Evolutionary conservation across 2,888 invertebrate species (phyloP), one percentile per base, ranked within the genome.

Genomic region (Agrotis clavis): DNA sequence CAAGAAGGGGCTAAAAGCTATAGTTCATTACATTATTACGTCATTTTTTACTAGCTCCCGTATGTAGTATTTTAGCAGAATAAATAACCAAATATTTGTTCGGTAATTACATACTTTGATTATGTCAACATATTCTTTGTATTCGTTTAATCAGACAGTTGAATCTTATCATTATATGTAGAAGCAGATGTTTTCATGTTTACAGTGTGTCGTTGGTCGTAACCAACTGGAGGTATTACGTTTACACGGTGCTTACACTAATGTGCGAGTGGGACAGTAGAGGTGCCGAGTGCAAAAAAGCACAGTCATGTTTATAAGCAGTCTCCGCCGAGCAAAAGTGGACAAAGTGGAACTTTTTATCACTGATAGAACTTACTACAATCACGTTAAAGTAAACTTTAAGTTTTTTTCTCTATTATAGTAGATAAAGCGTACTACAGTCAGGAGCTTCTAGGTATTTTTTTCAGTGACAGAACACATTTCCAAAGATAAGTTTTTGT

Each of bases 41-140:
- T 4, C 41, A 71, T 21, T 14, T 35, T 5, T 13, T 14, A 45
- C 4, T 9, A 13, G 9, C n/a, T 30, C 16, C 2, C 14, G 18
- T 57, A 6, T 45, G 4, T 35, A 3, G 41, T 41, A 30, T 30
- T 50, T 18, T 51, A 51, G 35, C 30, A 45, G 0, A 67, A 30
- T 45, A n/a, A n/a, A 47, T n/a, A 62, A 3, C 13, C 14, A 41
- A 70, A 47, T 74, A 74, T 74, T 74, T 73, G 35, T 25, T 35
- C 11, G 41, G 9, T 51, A 74, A 35, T 54, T 41, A 35, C 14
- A 7, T 16, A 11, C 4, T 47, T 16, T 35, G 4, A 14, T 25
- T 51, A 19, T 41, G 51, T 51, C 19, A 48, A 75, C 59, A 48
- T 48, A 48, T 48, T 59, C 13, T 59, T 45, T 45, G 35, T 30